These are phyloP conservation scores for Lophotis ruficrista DNA, from an alignment of 2,113 vertebrate species.

Conservation along the genomic window DNA sequence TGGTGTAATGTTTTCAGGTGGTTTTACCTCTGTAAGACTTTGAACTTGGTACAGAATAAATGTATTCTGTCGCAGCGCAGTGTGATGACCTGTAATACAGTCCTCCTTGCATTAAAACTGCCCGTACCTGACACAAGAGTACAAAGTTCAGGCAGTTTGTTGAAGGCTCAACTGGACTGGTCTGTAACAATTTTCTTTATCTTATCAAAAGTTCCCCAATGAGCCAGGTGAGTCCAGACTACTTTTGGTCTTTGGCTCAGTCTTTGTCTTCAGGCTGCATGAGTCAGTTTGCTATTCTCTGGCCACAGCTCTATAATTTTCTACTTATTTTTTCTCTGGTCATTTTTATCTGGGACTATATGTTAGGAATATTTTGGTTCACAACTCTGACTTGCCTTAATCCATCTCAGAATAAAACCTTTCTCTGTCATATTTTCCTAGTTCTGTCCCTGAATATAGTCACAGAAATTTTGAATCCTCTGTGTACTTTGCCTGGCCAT, in stretches of 20 bases:
- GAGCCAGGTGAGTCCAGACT: not conserved
- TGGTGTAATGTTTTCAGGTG: not conserved
- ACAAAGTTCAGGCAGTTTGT: slow-evolving; percentile 10
- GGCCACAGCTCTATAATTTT: not conserved
- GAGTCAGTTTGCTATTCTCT: not conserved
- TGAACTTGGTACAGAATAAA: not conserved
- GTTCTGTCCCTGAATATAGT: not conserved
- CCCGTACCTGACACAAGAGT: not conserved
- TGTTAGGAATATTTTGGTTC: not conserved
- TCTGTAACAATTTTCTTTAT: not conserved
- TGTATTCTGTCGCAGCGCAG: not conserved
- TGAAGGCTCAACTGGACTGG: not conserved
- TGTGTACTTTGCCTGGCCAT: not conserved
- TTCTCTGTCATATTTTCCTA: not conserved
- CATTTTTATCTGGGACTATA: not conserved
- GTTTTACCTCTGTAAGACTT: not conserved
- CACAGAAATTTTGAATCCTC: not conserved
- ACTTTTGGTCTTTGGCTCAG: not conserved
- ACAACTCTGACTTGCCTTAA: not conserved
- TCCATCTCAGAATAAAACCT: not conserved
- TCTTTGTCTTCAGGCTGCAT: not conserved
- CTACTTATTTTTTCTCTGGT: not conserved
- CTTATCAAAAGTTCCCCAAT: not conserved
- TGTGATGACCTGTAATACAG: not conserved
- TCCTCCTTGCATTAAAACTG: not conserved